Conservation (phyloP, 2,113 vertebrate species). For the Plecturocebus donacophilus region DNA sequence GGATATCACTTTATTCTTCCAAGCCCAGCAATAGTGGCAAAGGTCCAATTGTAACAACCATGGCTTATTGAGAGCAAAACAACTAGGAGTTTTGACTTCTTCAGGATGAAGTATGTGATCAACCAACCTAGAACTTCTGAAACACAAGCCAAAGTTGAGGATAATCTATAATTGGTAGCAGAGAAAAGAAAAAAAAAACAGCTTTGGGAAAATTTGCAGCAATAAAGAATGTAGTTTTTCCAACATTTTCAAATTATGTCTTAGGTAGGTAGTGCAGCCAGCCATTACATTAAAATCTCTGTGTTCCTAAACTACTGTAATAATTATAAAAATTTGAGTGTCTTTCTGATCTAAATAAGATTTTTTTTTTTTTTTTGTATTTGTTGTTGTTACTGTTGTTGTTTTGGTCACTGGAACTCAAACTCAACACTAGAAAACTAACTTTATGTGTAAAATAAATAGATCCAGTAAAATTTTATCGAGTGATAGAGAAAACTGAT, state of each 20-base stretch:
- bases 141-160: not conserved
- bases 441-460: not conserved
- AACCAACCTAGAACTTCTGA: not conserved
- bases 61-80: not conserved
- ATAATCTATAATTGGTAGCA: not conserved
- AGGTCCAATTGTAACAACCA: not conserved
- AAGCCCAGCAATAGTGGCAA: not conserved
- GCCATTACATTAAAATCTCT: not conserved
- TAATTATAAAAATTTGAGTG: not conserved
- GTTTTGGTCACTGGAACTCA: constrained; percentile 7
- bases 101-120: not conserved
- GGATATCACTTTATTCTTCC: not conserved
- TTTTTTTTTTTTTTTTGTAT: no score
- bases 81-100: not conserved
- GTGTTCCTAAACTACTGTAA: not conserved
- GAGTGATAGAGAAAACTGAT: not conserved
- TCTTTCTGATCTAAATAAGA: not conserved
- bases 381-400: not conserved
- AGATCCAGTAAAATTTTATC: not conserved
- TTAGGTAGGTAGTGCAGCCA: not conserved
- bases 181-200: not conserved
- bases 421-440: not conserved
- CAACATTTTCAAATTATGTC: not conserved
- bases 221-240: not conserved
- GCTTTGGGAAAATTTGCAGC: not conserved